Base-by-base conservation (phyloP, 1,140 invertebrate species). In the Panulirus ornatus region DNA sequence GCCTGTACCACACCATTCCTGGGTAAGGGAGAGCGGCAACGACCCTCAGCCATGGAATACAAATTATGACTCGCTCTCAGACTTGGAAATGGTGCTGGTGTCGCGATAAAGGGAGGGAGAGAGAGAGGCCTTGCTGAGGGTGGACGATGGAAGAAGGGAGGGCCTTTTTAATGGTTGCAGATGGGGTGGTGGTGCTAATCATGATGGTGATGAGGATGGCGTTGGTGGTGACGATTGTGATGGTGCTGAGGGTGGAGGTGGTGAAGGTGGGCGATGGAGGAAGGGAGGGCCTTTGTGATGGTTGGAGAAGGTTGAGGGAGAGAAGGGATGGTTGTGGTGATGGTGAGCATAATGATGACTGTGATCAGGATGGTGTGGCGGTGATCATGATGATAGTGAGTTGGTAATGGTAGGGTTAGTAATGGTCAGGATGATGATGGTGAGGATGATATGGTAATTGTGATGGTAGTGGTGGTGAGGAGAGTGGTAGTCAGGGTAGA, bases 1-100 rank as follows among this genome's bases (percentile, higher is more conserved):
- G 42, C 42, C 76, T 27, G 76, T 30, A 34, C 42, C 76, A 51
- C 42, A 27, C 42, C 76, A 47, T 51, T 79, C 76, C 76, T 2
- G 76, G 42, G 76, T 79, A 51, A 79, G 42, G 76, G 76, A 79
- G 76, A 79, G 76, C 51, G 76, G 42, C 76, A 79, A 79, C 76
- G 76, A 79, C 42, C 42, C 76, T 30, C 76, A 40, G 44, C 76
- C 76, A 51, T 30, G 76, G 76, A 79, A 79, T 79, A 79, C 76
- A 79, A 79, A 79, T 79, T 79, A 79, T 51, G 51, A 34, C 76
- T 30, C 51, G 44, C 42, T 51, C 44, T 79, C 51, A 51, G 76
- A 38, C 42, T 79, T 51, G 76, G 76, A 79, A 79, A 79, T 79
- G 76, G 51, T 44, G 44, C 34, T n/a, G 42, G 44, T 79, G 76